phyloP scores from a whole-genome alignment of 2,113 vertebrate genomes.

The Psophia crepitans region DNA sequence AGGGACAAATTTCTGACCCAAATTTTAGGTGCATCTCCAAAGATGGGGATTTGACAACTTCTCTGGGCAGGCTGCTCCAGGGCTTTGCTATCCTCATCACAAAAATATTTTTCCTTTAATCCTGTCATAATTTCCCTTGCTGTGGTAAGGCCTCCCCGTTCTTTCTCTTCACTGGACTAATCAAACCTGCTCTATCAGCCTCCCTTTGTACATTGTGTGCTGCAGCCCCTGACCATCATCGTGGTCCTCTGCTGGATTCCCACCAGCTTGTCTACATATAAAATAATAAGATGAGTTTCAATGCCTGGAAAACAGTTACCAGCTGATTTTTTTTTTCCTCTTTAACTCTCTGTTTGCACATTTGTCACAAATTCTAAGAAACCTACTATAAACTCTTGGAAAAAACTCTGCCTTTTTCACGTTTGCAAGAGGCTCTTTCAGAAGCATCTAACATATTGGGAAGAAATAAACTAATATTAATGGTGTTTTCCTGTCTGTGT shows the following conservation, averaged over 20 bases:
- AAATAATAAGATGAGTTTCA: background rate
- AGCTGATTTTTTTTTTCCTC: background rate
- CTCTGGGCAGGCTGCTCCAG: background rate
- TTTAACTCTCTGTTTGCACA: background rate
- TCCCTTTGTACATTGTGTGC: background rate
- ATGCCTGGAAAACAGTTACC: background rate
- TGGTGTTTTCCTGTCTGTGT: background rate
- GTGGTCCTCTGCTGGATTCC: background rate
- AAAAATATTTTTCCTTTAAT: background rate
- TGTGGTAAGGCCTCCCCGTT: background rate
- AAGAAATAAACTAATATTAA: background rate
- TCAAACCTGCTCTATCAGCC: background rate
- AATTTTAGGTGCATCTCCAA: background rate
- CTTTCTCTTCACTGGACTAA: background rate
- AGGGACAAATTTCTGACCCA: background rate
- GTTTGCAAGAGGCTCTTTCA: background rate
- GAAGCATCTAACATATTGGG: background rate
- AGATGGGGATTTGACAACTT: background rate
- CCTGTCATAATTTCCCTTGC: background rate
- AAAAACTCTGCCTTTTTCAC: background rate
- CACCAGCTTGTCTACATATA: background rate
- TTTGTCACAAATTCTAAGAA: background rate
- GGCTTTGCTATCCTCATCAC: background rate
- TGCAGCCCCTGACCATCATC: background rate
- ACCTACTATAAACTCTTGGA: background rate